Evolutionary conservation across 1,140 invertebrate species (phyloP).

Genomic region (Hesperophylax magnus): DNA sequence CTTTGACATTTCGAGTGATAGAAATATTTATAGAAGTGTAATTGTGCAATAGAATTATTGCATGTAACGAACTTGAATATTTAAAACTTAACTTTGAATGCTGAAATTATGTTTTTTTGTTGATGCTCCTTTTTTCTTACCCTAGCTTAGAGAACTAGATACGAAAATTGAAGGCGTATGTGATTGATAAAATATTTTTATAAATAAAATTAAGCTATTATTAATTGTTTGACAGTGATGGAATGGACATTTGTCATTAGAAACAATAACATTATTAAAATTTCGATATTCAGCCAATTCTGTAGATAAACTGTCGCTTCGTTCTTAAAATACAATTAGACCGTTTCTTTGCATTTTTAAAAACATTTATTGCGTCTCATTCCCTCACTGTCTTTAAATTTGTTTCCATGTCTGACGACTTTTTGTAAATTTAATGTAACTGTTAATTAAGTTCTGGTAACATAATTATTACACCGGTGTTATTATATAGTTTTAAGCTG

Average conservation of each 20-base stretch:
- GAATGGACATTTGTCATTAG: neutral
- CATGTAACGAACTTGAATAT: neutral
- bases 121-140: slow-evolving; percentile 20
- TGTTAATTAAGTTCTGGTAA: neutral
- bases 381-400: too few species aligned
- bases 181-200: slow-evolving; percentile 43
- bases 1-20: slow-evolving; percentile 22
- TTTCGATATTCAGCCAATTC: too few species aligned
- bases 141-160: slow-evolving; percentile 19
- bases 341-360: too few species aligned
- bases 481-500: slow-evolving; percentile 4
- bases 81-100: slow-evolving; percentile 8
- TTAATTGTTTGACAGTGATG: neutral
- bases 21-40: slow-evolving; percentile 9
- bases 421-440: neutral
- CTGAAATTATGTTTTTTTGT: slow-evolving; percentile 11
- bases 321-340: too few species aligned
- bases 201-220: slow-evolving; percentile 35
- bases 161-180: slow-evolving; percentile 1
- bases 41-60: slow-evolving; percentile 4
- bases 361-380: too few species aligned
- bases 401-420: too few species aligned
- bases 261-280: too few species aligned
- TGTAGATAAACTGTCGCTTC: too few species aligned
- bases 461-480: neutral